phyloP scores from a whole-genome alignment of 2,797 vertebrate genomes.

The Sebastes kiyomatsui region DNA sequence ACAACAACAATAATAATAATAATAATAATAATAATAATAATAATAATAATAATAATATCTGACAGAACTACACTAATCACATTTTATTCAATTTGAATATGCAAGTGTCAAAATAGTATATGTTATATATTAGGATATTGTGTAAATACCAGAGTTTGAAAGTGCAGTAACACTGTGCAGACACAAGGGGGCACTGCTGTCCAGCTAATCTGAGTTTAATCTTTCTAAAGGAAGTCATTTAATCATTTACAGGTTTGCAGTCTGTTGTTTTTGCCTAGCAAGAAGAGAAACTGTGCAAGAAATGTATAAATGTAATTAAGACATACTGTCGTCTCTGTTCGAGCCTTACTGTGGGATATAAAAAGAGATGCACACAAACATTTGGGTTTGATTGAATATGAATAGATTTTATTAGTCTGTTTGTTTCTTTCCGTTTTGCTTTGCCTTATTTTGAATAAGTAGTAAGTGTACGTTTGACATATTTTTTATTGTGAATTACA shows the following conservation, averaged over 20 bases:
- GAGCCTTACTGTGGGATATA: not conserved
- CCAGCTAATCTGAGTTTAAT: not conserved
- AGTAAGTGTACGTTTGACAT: not conserved
- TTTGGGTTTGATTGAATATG: not conserved
- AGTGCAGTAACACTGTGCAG: not conserved
- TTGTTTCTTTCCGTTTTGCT: not conserved
- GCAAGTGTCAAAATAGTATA: not conserved
- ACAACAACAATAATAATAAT: not conserved
- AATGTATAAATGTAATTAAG: not conserved
- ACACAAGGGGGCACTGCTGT: constrained; percentile 30
- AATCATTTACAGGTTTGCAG: not conserved
- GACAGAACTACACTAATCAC: not conserved
- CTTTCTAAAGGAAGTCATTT: accelerated
- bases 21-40: not conserved
- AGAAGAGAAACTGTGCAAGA: not conserved
- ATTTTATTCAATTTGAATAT: not conserved
- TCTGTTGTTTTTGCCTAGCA: not conserved
- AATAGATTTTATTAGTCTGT: accelerated
- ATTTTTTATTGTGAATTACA: not conserved
- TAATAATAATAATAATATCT: not conserved
- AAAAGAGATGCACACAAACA: not conserved
- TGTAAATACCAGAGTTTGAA: not conserved
- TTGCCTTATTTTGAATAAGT: accelerated
- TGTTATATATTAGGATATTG: not conserved
- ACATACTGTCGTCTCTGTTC: not conserved